Conservation (phyloP, 2,113 vertebrate species). For the Chascanopsetta lugubris region DNA sequence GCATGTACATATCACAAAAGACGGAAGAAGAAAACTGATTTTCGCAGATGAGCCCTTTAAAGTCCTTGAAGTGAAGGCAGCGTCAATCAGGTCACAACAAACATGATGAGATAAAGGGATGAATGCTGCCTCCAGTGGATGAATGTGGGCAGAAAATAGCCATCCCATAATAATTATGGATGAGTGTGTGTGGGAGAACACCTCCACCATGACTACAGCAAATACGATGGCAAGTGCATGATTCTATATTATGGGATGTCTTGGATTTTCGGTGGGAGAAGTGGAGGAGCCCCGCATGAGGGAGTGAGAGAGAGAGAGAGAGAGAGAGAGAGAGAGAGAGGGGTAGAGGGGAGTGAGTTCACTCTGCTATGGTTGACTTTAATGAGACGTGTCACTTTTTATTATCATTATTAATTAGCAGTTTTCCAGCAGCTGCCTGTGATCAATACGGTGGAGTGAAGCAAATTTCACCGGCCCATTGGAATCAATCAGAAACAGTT, state of each 20-base stretch:
- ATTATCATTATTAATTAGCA: conserved; percentile 99
- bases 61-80: background rate
- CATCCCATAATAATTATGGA: conserved; percentile 35
- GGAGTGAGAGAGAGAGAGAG: too few species aligned
- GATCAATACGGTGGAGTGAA: conserved; percentile 99
- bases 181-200: conserved; percentile 42
- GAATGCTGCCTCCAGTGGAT: conserved; percentile 26
- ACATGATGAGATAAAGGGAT: conserved; percentile 39
- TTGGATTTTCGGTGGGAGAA: conserved; percentile 15
- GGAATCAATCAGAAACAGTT: conserved; percentile 97
- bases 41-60: background rate
- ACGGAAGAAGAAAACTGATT: background rate
- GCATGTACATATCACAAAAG: background rate
- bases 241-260: conserved; percentile 28
- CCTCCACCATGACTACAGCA: conserved; percentile 36
- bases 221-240: conserved; percentile 7
- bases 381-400: conserved; percentile 96
- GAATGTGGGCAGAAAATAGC: conserved; percentile 40
- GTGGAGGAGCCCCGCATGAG: too few species aligned
- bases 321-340: background rate
- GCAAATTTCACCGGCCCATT: conserved; percentile 97
- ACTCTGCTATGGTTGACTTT: conserved; percentile 84
- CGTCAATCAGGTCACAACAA: conserved; percentile 7
- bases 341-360: conserved; percentile 38
- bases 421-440: conserved; percentile 93